phyloP scores from a whole-genome alignment of 2,888 invertebrate species.

The Spodoptera exigua region DNA sequence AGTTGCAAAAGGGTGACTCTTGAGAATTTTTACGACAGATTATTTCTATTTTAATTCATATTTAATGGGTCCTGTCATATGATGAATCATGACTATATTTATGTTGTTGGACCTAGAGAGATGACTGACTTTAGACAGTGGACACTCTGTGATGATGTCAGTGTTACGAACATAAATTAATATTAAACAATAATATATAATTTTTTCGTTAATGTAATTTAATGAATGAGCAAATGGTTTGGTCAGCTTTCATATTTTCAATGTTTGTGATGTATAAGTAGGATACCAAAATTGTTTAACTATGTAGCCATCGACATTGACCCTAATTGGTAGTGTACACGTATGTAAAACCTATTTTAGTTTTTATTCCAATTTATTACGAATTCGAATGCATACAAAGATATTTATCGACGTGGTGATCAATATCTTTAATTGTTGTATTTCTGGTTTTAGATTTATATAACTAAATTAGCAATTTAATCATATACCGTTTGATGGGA shows the following conservation, averaged over 20 bases:
- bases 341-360: constrained; percentile 5
- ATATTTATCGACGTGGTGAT: constrained; percentile 5
- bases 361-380: constrained; percentile 2
- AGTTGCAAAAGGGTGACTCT: constrained; percentile 27
- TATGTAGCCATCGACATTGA: constrained; percentile 22
- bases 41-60: constrained; percentile 53
- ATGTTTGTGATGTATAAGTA: too few relatives aligned
- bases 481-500: constrained; percentile 27
- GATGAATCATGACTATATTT: constrained; percentile 57
- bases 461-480: constrained; percentile 39
- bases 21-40: constrained; percentile 37
- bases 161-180: constrained; percentile 53
- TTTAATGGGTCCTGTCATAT: constrained; percentile 50
- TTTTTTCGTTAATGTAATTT: constrained; percentile 35
- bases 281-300: constrained; percentile 15
- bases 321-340: constrained; percentile 33
- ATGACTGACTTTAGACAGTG: constrained; percentile 18
- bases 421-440: constrained; percentile 27
- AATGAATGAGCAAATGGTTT: constrained; percentile 10
- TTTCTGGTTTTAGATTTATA: constrained; percentile 35
- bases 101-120: constrained; percentile 25
- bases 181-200: not conserved
- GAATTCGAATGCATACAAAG: not conserved
- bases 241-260: too few relatives aligned
- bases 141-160: constrained; percentile 53